A percentile compares a stretch with the other conserved stretches of the same genome.
phyloP scores from a whole-genome alignment of 2,888 invertebrate genomes.

The Embidobia sp. region DNA sequence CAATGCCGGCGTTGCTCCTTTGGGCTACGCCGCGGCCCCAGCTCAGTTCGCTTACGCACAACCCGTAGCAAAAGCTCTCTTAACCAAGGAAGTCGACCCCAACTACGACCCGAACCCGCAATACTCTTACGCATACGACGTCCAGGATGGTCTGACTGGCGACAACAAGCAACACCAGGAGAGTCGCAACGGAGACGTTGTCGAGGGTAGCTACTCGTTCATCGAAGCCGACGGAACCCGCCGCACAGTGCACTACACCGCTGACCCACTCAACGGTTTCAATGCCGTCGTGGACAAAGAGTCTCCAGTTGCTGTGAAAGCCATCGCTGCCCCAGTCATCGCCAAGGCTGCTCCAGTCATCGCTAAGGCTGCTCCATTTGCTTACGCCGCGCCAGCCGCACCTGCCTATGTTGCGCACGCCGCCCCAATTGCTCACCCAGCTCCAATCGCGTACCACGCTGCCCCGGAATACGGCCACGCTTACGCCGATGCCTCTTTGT shows the following conservation, averaged over 20 bases:
- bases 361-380: slow-evolving; percentile 4
- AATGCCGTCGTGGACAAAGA: slow-evolving; percentile 72
- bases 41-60: slow-evolving; percentile 19
- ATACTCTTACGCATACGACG: slow-evolving; percentile 71
- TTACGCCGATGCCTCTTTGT: slow-evolving; percentile 20
- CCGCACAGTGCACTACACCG: slow-evolving; percentile 70
- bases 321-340: slow-evolving; percentile 81
- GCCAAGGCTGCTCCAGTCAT: not conserved
- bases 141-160: slow-evolving; percentile 71
- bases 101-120: slow-evolving; percentile 72
- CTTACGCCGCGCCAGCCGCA: too few species aligned
- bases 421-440: too few species aligned
- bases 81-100: slow-evolving; percentile 42
- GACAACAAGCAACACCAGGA: slow-evolving; percentile 72
- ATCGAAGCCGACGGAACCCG: slow-evolving; percentile 71
- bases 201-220: slow-evolving; percentile 71
- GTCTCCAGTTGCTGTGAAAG: slow-evolving; percentile 68
- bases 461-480: slow-evolving; percentile 18
- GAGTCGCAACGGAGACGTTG: slow-evolving; percentile 70
- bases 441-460: slow-evolving; percentile 18
- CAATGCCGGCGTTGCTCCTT: slow-evolving; percentile 22
- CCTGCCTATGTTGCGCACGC: too few species aligned
- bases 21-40: slow-evolving; percentile 35
- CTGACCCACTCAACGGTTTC: slow-evolving; percentile 70
- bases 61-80: slow-evolving; percentile 34